Base-by-base conservation (phyloP, 2,113 vertebrate genomes). In the Macroglossus sobrinus region DNA sequence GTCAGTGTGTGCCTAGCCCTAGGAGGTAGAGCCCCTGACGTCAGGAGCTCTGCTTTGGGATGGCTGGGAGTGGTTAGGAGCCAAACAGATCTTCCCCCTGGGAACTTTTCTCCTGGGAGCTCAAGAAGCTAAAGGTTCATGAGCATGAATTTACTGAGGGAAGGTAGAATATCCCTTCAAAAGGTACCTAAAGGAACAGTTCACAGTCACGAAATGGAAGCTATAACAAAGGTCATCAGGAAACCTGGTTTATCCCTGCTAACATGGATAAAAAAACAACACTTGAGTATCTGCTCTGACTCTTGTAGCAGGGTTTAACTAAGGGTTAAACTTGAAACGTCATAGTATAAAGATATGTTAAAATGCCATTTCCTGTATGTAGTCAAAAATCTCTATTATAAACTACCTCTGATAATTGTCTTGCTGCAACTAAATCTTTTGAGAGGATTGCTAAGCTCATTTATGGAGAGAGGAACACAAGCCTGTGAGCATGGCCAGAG, bases 401-500 rank as follows among this genome's bases (percentile, higher is more conserved):
- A 92, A 96, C 16, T 47, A 64, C 57, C n/a, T 57, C 91, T 72
- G 40, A 78, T n/a, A 14, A n/a, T 69, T 86, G 28, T 87, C 43
- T 11, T 87, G 38, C 13, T 72, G 66, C 38, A 97, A 61, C 16
- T 15, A 71, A 76, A 78, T 55, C 76, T 84, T 35, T 84, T 38
- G 69, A 84, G 89, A 91, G 43, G 26, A 74, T 66, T 35, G 22
- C 43, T 69, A 63, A 93, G 21, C 35, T 35, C 43, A 66, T 93
- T 82, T 72, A 82, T 84, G 95, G 72, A 72, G 45, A 71, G 28
- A 45, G 66, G 84, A 89, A 26, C 86, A 95, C 5, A 47, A 13
- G 30, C 9, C 75, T 15, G 1, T 66, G 18, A 69, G n/a, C 5
- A 0, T 14, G 71, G 16, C 59, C 5, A 43, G 64, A 26, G 7